phyloP scores from a whole-genome alignment of 2,113 vertebrate genomes.

The Limnothrissa miodon region DNA sequence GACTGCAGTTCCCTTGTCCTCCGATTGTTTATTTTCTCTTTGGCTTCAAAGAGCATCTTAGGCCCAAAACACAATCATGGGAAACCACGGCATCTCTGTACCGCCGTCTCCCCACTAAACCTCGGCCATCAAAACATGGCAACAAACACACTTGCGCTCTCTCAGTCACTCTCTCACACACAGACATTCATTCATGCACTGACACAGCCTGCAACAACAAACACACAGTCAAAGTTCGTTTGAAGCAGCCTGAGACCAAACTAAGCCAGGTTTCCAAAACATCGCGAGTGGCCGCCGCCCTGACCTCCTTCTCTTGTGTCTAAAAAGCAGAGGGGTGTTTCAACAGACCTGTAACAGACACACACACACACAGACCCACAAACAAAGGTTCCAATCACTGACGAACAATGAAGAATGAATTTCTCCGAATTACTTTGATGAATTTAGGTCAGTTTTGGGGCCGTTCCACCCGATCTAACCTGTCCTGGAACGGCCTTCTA shows the following conservation, averaged over 20 bases:
- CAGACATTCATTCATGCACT: constrained; percentile 4
- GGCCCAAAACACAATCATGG: constrained; percentile 7
- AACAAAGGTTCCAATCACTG: neutral
- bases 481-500: neutral
- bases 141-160: neutral
- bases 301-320: neutral
- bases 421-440: neutral
- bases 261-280: constrained; percentile 14
- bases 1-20: neutral
- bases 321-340: neutral
- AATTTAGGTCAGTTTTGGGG: neutral
- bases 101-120: neutral
- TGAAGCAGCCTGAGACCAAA: constrained; percentile 2
- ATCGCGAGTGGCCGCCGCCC: neutral
- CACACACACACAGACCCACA: neutral
- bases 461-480: neutral
- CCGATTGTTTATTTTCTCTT: neutral
- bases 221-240: neutral
- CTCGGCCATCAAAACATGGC: neutral
- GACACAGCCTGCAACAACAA: neutral
- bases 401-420: constrained; percentile 11
- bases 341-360: neutral
- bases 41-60: constrained; percentile 5
- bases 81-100: neutral
- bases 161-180: neutral